Base-by-base conservation (phyloP, 2,797 vertebrate genomes). In the Lepidocolaptes lacrymiger region DNA sequence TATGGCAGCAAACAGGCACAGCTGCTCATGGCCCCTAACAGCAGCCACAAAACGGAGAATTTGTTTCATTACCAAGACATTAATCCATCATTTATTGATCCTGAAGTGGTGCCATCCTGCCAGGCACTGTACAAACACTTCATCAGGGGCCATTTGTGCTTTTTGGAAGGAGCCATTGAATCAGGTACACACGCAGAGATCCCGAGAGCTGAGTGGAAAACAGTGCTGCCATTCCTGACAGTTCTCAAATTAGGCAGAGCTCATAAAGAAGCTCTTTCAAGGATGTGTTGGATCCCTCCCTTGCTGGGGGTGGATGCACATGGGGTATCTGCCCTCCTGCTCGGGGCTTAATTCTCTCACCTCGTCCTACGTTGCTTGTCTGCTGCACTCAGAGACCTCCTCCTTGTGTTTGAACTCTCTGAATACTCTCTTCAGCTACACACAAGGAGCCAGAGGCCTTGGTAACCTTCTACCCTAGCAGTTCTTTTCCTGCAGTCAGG, bases 121-220 rank as follows among this genome's bases (percentile, higher is more conserved):
- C 66, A 91, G 67, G 59, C 6, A 8, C 48, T 7, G 1, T 28
- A 54, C 18, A 54, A 58, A 82, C 55, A 27, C 39, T 64, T 63
- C 13, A 44, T 44, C 6, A 4, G 0, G 1, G 66, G n/a, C n/a
- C 2, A 3, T 48, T 73, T 0, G 0, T 2, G 0, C 15, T 82
- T 81, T 68, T 62, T 66, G 55, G 79, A 56, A 61, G 43, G 44
- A 44, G 64, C 26, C 30, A 24, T 27, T 59, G 52, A 12, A 72
- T 39, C 51, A 63, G 76, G 62, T 10, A 27, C 3, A 48, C 36
- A 37, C 7, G 28, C 69, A 9, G 3, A 92, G 55, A 86, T 72
- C 66, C 59, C 0, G 0, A 54, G 23, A 83, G 55, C 62, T 69
- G 67, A 84, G 54, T 61, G 67, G 49, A 20, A 81, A 86, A 73